Base-by-base conservation (phyloP, 2,888 invertebrate genomes). In the Acanthoscelides obtectus region DNA sequence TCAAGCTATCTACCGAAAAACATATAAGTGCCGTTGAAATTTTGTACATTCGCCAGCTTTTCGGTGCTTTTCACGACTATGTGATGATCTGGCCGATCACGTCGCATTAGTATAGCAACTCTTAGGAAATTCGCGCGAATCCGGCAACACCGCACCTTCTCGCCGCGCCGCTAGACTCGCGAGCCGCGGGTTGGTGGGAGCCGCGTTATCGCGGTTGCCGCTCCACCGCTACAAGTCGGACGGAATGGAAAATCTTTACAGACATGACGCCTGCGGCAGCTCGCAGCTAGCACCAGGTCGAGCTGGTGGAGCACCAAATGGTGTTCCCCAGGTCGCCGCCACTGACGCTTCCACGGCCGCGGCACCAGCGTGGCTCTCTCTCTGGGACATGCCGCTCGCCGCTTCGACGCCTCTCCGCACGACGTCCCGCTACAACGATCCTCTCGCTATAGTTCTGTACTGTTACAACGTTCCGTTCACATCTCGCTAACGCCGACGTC, bases 171-270 rank as follows among this genome's bases (percentile, higher is more conserved):
- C 20, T 20, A 19, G 66, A 20, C 66, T 20, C 66, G 66, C 67
- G 72, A 64, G 27, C 71, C 72, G 70, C 70, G 74, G 74, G 77
- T 75, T 80, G 83, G 80, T 72, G 75, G 74, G 74, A 78, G 76
- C 79, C 81, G 20, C 22, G 66, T 8, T 8, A 20, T 20, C 20
- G 66, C 22, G 20, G 66, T 21, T 21, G 21, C 66, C 66, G 66
- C 66, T 66, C 2, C 66, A 20, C 12, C 77, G 77, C 77, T 78
- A 20, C 66, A 1, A 6, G 66, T 20, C 66, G 66, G 74, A 78
- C 80, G 80, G 80, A 83, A 81, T 82, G 82, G 82, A 82, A 84
- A 83, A 83, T 83, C 84, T 83, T 83, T 83, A 82, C 74, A 72
- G 65, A n/a, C 20, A 66, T 20, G 66, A 45, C 45, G 3, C 45